These are phyloP conservation scores for Acheta domesticus DNA, from an alignment of 2,888 invertebrate species.

Conservation along the genomic window DNA sequence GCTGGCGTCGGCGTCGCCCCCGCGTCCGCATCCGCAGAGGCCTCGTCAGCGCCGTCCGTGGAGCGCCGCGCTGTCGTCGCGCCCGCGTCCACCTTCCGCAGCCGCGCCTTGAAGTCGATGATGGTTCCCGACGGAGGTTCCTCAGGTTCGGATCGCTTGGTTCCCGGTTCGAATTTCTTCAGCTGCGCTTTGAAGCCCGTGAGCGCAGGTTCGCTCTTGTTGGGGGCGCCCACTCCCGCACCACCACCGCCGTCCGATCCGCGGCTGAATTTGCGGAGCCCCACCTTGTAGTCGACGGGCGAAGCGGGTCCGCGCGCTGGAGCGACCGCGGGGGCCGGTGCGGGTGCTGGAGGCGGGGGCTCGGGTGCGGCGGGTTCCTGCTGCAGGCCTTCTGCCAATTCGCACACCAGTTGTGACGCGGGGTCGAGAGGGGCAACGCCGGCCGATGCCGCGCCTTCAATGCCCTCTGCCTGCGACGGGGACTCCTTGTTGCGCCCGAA, in stretches of 20 bases:
- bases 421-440: conserved; percentile 59
- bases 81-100: conserved; percentile 72
- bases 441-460: conserved; percentile 41
- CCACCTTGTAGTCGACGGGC: conserved; percentile 51
- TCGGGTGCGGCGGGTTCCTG: conserved; percentile 43
- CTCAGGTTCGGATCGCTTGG: conserved; percentile 32
- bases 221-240: conserved; percentile 31
- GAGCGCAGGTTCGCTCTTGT: conserved; percentile 31
- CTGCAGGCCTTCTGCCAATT: conserved; percentile 76
- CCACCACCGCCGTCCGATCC: conserved; percentile 32
- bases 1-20: neutral
- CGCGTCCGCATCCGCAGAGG: neutral
- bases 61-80: conserved; percentile 39
- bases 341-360: conserved; percentile 40
- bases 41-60: neutral
- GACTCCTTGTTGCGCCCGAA: conserved; percentile 47
- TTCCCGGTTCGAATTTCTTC: conserved; percentile 39
- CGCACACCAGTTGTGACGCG: conserved; percentile 74
- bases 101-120: conserved; percentile 78
- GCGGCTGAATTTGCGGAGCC: conserved; percentile 50
- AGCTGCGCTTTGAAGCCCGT: conserved; percentile 40
- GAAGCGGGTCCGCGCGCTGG: conserved; percentile 36
- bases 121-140: conserved; percentile 54
- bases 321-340: conserved; percentile 27
- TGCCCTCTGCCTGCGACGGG: conserved; percentile 47